These are phyloP conservation scores for Proisotoma minuta DNA, from an alignment of 2,888 invertebrate genomes.

Conservation along the genomic window DNA sequence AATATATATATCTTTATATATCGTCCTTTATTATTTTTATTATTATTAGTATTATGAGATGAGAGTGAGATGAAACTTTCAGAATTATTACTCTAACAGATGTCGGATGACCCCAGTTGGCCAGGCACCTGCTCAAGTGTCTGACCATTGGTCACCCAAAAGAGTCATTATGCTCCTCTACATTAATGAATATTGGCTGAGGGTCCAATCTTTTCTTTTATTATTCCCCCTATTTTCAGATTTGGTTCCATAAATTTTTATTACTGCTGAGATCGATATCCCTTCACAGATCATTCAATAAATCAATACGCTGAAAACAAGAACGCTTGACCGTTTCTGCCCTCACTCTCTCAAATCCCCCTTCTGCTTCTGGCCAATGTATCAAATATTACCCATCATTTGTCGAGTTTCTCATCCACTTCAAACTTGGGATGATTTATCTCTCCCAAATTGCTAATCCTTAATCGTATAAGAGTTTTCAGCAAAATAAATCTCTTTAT, in stretches of 20 bases:
- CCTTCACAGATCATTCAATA: slow-evolving; percentile 4
- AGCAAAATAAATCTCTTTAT: no score
- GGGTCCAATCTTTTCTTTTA: background rate
- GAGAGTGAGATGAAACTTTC: background rate
- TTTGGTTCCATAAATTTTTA: slow-evolving; percentile 2
- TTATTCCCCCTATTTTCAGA: background rate
- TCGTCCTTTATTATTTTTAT: no score
- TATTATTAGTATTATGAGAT: background rate
- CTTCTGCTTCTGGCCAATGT: background rate
- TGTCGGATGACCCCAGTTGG: background rate
- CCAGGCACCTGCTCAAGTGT: background rate
- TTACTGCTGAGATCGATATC: background rate
- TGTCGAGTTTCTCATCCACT: slow-evolving; percentile 4
- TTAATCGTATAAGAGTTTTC: background rate
- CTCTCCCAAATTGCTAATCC: background rate
- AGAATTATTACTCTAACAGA: slow-evolving; percentile 1
- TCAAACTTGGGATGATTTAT: slow-evolving; percentile 3
- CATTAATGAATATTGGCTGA: slow-evolving; percentile 1
- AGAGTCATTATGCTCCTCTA: background rate
- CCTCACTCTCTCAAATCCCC: background rate
- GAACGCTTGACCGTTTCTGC: slow-evolving; percentile 7
- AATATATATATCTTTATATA: no score
- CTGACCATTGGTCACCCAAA: slow-evolving; percentile 5
- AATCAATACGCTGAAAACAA: slow-evolving; percentile 5
- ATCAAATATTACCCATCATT: slow-evolving; percentile 4